Evolutionary conservation across 1,140 invertebrate genomes (phyloP).

Genomic region (Drosophila orena): DNA sequence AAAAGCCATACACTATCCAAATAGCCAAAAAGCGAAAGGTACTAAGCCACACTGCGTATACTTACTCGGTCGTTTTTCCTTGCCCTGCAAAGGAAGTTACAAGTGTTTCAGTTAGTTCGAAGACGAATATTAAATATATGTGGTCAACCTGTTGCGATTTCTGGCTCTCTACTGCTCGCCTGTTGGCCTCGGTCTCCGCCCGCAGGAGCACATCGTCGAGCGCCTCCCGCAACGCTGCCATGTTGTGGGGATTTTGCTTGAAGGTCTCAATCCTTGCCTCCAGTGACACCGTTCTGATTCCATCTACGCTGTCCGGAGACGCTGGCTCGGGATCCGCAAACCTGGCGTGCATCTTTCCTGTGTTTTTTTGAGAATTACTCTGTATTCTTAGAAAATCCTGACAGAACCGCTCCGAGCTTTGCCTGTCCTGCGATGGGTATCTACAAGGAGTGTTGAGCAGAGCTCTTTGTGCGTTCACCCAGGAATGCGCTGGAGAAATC

Average conservation of each 20-base stretch:
- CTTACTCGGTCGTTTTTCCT: constrained; percentile 82
- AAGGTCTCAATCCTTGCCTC: constrained; percentile 75
- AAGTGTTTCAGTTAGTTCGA: constrained; percentile 13
- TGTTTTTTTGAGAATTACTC: constrained; percentile 24
- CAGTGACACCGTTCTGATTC: constrained; percentile 57
- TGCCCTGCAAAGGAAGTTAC: constrained; percentile 56
- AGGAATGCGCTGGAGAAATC: constrained; percentile 59
- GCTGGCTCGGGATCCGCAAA: constrained; percentile 76
- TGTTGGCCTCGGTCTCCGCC: constrained; percentile 76
- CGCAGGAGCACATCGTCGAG: constrained; percentile 79
- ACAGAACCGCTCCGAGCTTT: constrained; percentile 9
- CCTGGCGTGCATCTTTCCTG: constrained; percentile 74
- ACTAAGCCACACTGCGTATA: constrained; percentile 20
- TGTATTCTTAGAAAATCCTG: constrained; percentile 8
- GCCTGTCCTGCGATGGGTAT: constrained; percentile 66
- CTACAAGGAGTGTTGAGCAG: constrained; percentile 62
- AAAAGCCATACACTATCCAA: constrained; percentile 10
- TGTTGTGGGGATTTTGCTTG: constrained; percentile 77
- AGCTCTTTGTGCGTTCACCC: constrained; percentile 32
- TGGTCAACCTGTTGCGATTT: constrained; percentile 82
- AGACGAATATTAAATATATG: constrained; percentile 25
- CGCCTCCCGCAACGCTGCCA: constrained; percentile 72
- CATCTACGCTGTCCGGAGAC: constrained; percentile 62
- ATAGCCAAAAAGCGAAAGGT: constrained; percentile 4
- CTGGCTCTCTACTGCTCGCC: constrained; percentile 52